Base-by-base conservation (phyloP, 2,797 vertebrate species). In the Megalops cyprinoides region DNA sequence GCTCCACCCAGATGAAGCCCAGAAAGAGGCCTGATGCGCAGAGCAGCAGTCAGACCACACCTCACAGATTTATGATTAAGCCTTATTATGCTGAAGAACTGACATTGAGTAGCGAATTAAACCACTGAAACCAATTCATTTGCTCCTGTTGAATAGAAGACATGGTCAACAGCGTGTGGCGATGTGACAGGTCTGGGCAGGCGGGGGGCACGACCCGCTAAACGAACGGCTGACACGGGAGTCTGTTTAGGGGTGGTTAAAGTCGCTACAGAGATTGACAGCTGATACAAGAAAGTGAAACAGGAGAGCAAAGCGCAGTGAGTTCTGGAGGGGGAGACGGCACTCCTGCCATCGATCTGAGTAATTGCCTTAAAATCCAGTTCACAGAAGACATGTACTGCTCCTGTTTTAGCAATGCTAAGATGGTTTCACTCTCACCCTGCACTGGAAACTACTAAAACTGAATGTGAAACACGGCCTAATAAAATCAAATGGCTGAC, bases 1-100 rank as follows among this genome's bases (percentile, higher is more conserved):
- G 96, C 95, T 97, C 96, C 96, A 95, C 95, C 96, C 96, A 95
- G 93, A 94, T 96, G 95, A 97, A 96, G 95, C 95, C 95, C 92
- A 84, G 87, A 89, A 91, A 78, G 85, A 89, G 87, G 88, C 83
- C 88, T 90, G 91, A 90, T 91, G 89, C 92, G 93, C 91, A 86
- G 87, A 69, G 88, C 90, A 90, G 93, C 92, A 92, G 90, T 81
- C 84, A 80, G 90, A 91, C 92, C 93, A 91, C 92, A 92, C 92
- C 92, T 93, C 89, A 87, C 89, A 93, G 91, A 94, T 94, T 92
- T 93, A 93, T 90, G 92, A 95, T 95, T 94, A 94, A 94, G 90
- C 89, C 91, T 93, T 93, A 93, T 95, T 94, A 95, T 94, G 91
- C 90, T 88, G 86, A 90, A 87, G 90, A 93, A 92, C 90, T 95